Evolutionary conservation across 2,888 invertebrate species (phyloP).

Genomic region (Meta bourneti): DNA sequence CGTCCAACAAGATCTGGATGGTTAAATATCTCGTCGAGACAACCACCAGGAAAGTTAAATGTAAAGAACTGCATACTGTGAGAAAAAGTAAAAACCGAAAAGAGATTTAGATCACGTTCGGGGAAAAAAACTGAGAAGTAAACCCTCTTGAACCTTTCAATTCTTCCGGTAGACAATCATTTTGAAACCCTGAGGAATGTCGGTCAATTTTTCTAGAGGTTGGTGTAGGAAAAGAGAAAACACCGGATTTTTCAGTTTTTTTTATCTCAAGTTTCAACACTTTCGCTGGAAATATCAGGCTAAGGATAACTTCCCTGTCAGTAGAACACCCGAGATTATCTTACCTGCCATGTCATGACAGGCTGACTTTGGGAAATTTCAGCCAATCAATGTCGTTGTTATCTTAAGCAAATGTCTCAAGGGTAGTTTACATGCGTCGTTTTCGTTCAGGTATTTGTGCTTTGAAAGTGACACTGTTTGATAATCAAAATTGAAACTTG

Average conservation of each 20-base stretch:
- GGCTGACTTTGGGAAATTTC: not conserved
- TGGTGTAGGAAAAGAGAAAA: not conserved
- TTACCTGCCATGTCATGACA: not conserved
- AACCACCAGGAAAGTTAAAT: no score
- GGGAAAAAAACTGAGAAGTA: not conserved
- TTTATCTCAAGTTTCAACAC: not conserved
- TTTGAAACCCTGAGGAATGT: not conserved
- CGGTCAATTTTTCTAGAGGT: not conserved
- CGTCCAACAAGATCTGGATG: no score
- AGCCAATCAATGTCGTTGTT: not conserved
- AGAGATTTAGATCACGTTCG: not conserved
- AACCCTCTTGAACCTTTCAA: not conserved
- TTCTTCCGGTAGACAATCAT: not conserved
- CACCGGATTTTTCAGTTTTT: not conserved
- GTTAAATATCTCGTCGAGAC: no score
- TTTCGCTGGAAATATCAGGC: not conserved
- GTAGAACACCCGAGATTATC: not conserved
- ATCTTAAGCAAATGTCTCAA: not conserved
- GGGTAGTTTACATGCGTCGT: not conserved
- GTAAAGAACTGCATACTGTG: no score
- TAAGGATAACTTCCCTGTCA: not conserved
- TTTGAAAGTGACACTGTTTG: not conserved
- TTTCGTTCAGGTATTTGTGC: not conserved
- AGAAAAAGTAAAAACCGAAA: not conserved
- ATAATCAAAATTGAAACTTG: not conserved